Conservation (phyloP, 1,140 invertebrate species). For the Formica exsecta region DNA sequence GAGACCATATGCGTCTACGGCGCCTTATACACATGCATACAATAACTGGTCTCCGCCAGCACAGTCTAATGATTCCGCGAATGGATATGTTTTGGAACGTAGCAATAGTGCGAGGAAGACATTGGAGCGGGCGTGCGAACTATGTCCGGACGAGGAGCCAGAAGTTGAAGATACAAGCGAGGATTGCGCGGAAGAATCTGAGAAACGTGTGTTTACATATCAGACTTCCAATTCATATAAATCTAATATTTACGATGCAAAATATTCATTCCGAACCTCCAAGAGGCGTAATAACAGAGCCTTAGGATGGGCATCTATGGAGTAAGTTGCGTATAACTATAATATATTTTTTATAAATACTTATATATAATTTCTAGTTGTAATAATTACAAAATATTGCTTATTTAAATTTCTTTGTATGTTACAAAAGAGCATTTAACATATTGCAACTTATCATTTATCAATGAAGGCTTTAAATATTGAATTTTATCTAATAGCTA, state of each 20-base stretch:
- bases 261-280: not conserved
- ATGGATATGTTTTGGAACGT: slow-evolving; percentile 97
- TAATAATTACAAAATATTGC: slow-evolving; percentile 14
- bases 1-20: slow-evolving; percentile 88
- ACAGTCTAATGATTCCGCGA: slow-evolving; percentile 97
- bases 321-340: slow-evolving; percentile 56
- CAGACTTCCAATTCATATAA: slow-evolving; percentile 17
- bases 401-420: slow-evolving; percentile 28
- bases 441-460: slow-evolving; percentile 24
- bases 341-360: slow-evolving; percentile 16
- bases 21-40: slow-evolving; percentile 92
- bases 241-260: too few relatives aligned
- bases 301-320: slow-evolving; percentile 68
- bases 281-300: slow-evolving; percentile 46
- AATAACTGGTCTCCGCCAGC: slow-evolving; percentile 97
- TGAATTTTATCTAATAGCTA: slow-evolving; percentile 9
- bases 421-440: not conserved
- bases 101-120: slow-evolving; percentile 97
- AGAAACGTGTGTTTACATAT: slow-evolving; percentile 48
- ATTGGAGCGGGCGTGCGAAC: slow-evolving; percentile 93
- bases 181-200: slow-evolving; percentile 76
- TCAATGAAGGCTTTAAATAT: not conserved
- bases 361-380: not conserved
- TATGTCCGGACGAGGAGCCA: slow-evolving; percentile 92
- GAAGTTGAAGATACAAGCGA: slow-evolving; percentile 81